Evolutionary conservation across 2,113 vertebrate species (phyloP), one percentile per base, ranked within the genome.

Genomic region (Xyrauchen texanus): DNA sequence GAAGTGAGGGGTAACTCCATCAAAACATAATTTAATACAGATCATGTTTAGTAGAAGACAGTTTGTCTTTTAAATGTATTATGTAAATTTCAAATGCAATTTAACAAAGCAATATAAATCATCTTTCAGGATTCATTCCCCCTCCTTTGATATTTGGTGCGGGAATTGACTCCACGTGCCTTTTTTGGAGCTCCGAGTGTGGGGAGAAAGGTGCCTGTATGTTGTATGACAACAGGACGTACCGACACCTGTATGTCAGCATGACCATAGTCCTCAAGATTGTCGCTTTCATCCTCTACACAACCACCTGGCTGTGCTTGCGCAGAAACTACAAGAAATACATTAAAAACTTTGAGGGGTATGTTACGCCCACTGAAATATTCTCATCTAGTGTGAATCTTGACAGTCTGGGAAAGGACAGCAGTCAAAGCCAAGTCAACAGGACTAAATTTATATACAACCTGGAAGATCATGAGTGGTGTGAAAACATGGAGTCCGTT

Each of bases 391-490:
- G 93, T 76, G 90, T 98, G 85, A 95, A 94, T 78, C 88, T 96
- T 91, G 98, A 96, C 90, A 94, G 94, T 85, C 88, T 93, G 88
- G 94, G 93, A 83, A 95, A 93, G 90, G 95, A 98, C 79, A 86
- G 94, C 79, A 86, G 94, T 68, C 92, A 91, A 79, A 93, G 91
- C 79, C 34, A 58, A 10, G 87, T 91, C 7, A 95, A 95, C 88
- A 94, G 95, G 94, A 98, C 96, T 92, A 98, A 98, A 87, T 99
- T 99, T 93, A 98, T 98, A 93, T 99, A 98, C 88, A 99, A 94
- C 93, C 93, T 99, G 64, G 96, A 98, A 91, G 94, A 99, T 85
- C 96, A 98, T 0, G 97, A 99, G 88, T 94, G 94, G 92, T 99
- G 97, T 87, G 98, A 99, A 88, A 99, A 98, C 83, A 98, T 99